phyloP scores from a whole-genome alignment of 2,888 invertebrate genomes.

The Stenodema calcarata region DNA sequence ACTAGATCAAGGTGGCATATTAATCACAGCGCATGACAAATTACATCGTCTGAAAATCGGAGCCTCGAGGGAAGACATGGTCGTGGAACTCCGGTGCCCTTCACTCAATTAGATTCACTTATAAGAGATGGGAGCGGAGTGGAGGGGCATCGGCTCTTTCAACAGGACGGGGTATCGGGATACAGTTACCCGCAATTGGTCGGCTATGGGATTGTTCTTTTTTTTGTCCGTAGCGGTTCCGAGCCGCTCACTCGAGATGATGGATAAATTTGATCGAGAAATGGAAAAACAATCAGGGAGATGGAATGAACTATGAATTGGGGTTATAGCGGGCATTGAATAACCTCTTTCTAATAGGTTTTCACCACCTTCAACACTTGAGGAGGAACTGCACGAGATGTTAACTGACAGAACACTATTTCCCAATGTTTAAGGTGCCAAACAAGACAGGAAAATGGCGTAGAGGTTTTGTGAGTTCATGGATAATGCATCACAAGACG shows the following conservation, averaged over 20 bases:
- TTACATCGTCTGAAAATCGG: neutral
- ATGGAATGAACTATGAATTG: neutral
- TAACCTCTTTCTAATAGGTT: too few species aligned
- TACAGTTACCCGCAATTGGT: slow-evolving; percentile 19
- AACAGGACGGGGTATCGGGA: neutral
- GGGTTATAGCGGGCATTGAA: too few species aligned
- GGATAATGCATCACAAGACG: neutral
- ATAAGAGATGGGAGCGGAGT: neutral
- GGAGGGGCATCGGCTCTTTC: neutral
- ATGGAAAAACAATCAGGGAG: neutral
- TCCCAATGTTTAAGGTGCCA: too few species aligned
- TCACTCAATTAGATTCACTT: slow-evolving; percentile 34
- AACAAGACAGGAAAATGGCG: too few species aligned
- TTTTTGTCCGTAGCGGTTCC: neutral
- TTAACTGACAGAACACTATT: too few species aligned
- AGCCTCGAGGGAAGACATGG: neutral
- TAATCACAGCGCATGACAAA: neutral
- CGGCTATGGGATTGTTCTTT: neutral
- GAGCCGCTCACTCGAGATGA: neutral
- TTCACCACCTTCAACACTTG: too few species aligned
- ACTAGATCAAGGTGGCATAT: slow-evolving; percentile 6
- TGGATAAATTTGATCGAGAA: neutral
- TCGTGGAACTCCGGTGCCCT: slow-evolving; percentile 9
- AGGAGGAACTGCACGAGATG: too few species aligned
- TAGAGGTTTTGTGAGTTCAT: neutral